Percentiles rank a stretch among this genome's conserved stretches.
Evolutionary conservation across 2,888 invertebrate species (phyloP).

Genomic region (Erebia ligea): DNA sequence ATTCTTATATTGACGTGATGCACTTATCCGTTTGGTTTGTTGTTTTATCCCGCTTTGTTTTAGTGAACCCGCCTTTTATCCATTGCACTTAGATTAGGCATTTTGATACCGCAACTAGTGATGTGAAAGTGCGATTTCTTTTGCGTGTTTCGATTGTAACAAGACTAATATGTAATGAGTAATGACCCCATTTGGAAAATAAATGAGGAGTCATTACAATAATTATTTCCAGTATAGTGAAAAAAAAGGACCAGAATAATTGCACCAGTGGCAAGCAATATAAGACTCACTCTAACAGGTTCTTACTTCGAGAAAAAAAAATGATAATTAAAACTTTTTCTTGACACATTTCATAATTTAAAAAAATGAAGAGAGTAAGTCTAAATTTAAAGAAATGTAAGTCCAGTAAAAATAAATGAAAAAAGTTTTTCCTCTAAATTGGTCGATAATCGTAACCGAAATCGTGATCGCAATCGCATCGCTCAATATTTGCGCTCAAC

Average conservation of each 20-base stretch:
- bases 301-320: too few species aligned
- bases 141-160: background rate
- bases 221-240: background rate
- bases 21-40: slow-evolving; percentile 75
- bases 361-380: too few species aligned
- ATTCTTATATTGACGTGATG: slow-evolving; percentile 73
- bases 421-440: background rate
- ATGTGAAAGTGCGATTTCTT: slow-evolving; percentile 11
- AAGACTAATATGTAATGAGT: background rate
- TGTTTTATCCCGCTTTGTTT: slow-evolving; percentile 74
- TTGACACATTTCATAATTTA: too few species aligned
- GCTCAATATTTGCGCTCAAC: slow-evolving; percentile 36
- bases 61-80: slow-evolving; percentile 68
- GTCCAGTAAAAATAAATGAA: background rate
- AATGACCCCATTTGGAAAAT: background rate
- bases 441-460: slow-evolving; percentile 1
- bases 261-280: too few species aligned
- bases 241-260: too few species aligned
- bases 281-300: too few species aligned
- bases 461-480: slow-evolving; percentile 12
- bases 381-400: too few species aligned
- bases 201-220: background rate
- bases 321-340: too few species aligned
- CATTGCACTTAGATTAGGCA: slow-evolving; percentile 65
- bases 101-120: slow-evolving; percentile 22